Conservation (phyloP, 1,140 invertebrate species). For the Conus ventricosus region DNA sequence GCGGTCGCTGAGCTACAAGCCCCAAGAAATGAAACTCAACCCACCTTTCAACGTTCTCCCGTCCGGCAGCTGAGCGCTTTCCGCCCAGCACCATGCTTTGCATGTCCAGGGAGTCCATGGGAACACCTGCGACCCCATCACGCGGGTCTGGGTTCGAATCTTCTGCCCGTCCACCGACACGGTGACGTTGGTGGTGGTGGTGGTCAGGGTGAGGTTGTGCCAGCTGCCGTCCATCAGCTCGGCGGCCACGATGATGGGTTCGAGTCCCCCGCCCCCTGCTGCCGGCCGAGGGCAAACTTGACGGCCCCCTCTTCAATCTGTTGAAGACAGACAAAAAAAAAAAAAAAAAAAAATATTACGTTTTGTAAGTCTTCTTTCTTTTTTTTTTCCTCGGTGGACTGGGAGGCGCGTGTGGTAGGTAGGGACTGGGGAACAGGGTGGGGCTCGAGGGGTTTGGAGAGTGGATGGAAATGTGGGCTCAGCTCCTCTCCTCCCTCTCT, state of each 20-base stretch:
- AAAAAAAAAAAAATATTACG: background rate
- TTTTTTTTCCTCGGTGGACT: background rate
- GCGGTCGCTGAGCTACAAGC: no score
- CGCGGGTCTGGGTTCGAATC: background rate
- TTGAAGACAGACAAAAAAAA: background rate
- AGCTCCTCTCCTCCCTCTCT: no score
- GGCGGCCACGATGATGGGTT: slow-evolving; percentile 14
- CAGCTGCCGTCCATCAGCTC: slow-evolving; percentile 57
- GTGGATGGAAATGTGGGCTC: no score
- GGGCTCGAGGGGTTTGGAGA: no score
- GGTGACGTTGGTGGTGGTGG: slow-evolving; percentile 28
- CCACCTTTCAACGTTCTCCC: slow-evolving; percentile 38
- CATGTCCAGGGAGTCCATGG: slow-evolving; percentile 59
- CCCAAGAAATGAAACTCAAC: background rate
- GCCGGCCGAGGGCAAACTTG: slow-evolving; percentile 35
- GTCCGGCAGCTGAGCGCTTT: slow-evolving; percentile 30
- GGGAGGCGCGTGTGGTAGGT: background rate
- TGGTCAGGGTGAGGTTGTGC: slow-evolving; percentile 63
- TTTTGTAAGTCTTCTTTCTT: background rate
- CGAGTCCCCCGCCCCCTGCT: background rate
- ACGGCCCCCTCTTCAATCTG: slow-evolving; percentile 38
- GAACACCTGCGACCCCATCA: slow-evolving; percentile 16
- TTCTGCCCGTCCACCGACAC: slow-evolving; percentile 22
- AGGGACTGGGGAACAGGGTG: no score
- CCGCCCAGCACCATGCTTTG: slow-evolving; percentile 53